A percentile compares a stretch with the other conserved stretches of the same genome.
phyloP scores from a whole-genome alignment of 2,113 vertebrate genomes.

The Sterrhoptilus dennistouni region DNA sequence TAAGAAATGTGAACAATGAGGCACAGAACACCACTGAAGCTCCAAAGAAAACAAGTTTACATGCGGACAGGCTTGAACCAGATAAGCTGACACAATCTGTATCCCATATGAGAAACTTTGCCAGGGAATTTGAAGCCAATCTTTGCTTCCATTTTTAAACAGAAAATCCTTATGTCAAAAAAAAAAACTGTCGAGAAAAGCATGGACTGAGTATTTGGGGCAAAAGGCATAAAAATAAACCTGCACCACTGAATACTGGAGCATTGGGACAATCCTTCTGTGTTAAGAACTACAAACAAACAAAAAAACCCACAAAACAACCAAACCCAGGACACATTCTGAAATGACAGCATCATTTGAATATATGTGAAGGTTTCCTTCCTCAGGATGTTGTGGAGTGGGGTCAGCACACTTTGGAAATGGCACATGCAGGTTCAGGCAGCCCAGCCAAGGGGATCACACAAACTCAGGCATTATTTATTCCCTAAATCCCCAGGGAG shows the following conservation, averaged over 20 bases:
- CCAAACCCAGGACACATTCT: neutral
- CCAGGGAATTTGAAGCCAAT: neutral
- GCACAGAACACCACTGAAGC: neutral
- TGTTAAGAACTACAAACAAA: neutral
- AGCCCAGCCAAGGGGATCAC: neutral
- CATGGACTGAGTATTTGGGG: neutral
- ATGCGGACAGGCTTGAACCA: neutral
- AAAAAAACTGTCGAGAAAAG: neutral
- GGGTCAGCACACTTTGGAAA: neutral
- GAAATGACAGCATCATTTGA: neutral
- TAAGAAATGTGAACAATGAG: neutral
- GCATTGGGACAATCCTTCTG: neutral
- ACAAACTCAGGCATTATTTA: neutral
- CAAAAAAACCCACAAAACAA: fast-evolving
- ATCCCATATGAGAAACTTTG: neutral
- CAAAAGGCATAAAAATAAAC: neutral
- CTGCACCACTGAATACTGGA: neutral
- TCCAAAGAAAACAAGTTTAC: neutral
- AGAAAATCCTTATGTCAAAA: neutral
- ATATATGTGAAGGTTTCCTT: neutral
- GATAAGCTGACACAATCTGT: constrained; percentile 2
- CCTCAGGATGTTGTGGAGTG: fast-evolving
- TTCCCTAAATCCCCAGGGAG: neutral
- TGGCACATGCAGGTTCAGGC: neutral
- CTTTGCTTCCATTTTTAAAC: neutral